Base-by-base conservation (phyloP, 2,888 invertebrate species). In the Drosophila pegasa region DNA sequence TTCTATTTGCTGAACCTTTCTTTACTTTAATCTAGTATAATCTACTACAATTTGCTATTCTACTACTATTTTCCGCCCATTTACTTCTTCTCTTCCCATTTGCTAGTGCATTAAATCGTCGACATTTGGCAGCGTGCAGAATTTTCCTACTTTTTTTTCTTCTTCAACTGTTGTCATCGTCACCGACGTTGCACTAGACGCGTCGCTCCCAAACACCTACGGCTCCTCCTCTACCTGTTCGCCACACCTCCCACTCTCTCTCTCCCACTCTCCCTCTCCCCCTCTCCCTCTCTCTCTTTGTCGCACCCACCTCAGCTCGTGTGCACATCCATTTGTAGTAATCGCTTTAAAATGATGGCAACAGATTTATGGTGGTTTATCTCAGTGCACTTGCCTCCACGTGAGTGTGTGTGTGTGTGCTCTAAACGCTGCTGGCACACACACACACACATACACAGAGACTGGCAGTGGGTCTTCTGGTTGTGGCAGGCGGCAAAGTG, bases 311-410 rank as follows among this genome's bases (percentile, higher is more conserved):
- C 16, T 41, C 25, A 40, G 43, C 41, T 31, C 64, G 64, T 70
- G 69, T 75, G 75, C 78, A 87, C 77, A 83, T 81, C 79, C 83
- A 88, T 80, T 86, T 84, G 80, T 89, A 87, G 82, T 80, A 87
- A 87, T 80, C 85, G 78, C 86, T 88, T 87, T 80, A 84, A 86
- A 87, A 87, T 87, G 89, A 89, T 86, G 88, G 84, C 88, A 88
- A 83, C 89, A 89, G 88, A 89, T 89, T 89, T 89, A 89, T 89
- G 86, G 89, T 88, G 87, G 88, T 88, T 89, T 89, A 89, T 89
- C 89, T 86, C 78, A 78, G 83, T 87, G 86, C 88, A 86, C 75
- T 81, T 77, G 80, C 58, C 68, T 76, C 78, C 73, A 65, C 71
- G 58, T 57, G 37, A 48, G 43, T 31, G 41, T 35, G 29, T 33